Evolutionary conservation across 2,797 vertebrate genomes (phyloP).

Genomic region (Toxotes lorentzi): DNA sequence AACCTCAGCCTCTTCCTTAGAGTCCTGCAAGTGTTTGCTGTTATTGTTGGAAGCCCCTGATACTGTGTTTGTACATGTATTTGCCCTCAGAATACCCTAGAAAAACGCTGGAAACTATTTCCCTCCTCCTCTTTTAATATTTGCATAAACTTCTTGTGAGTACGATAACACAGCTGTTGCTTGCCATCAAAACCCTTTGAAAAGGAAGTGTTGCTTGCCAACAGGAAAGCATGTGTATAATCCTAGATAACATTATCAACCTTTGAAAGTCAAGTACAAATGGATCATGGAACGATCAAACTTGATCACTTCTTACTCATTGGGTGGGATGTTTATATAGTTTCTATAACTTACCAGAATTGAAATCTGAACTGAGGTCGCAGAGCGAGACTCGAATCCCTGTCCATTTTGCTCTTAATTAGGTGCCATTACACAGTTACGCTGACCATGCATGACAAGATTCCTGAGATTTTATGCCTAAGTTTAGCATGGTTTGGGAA

Average conservation of each 20-base stretch:
- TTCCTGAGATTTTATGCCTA: constrained; percentile 47
- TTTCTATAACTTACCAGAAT: neutral
- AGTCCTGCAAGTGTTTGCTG: neutral
- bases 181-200: constrained; percentile 23
- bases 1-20: neutral
- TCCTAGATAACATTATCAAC: constrained; percentile 70
- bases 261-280: constrained; percentile 27
- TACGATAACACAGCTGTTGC: constrained; percentile 35
- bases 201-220: constrained; percentile 70
- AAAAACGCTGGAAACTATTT: neutral
- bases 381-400: neutral
- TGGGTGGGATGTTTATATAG: no score
- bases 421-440: constrained; percentile 12
- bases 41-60: constrained; percentile 29
- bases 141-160: constrained; percentile 25
- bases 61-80: neutral
- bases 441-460: constrained; percentile 14
- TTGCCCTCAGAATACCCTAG: neutral
- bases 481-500: constrained; percentile 28
- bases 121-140: constrained; percentile 10
- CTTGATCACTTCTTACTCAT: no score
- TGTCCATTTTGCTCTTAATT: constrained; percentile 18
- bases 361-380: neutral
- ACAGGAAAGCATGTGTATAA: constrained; percentile 66
- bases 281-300: neutral